Base-by-base conservation (phyloP, 2,888 invertebrate genomes). In the Chymomyza fuscimana region DNA sequence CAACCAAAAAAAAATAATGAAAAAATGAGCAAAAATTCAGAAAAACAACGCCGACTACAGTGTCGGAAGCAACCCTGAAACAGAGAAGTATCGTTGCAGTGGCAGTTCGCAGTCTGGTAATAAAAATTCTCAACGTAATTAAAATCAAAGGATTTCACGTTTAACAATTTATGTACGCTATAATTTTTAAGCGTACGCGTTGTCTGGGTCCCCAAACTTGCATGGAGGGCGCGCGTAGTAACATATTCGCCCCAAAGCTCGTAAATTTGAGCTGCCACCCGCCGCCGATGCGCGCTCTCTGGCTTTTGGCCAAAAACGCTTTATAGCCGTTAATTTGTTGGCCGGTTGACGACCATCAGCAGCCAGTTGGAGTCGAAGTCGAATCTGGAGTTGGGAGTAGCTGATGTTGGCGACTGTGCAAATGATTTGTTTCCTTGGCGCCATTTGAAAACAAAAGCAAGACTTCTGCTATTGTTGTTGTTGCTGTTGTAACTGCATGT, bases 391-490 rank as follows among this genome's bases (percentile, higher is more conserved):
- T 80, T 65, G 52, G 59, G 58, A 51, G 54, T 65, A 12, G 58
- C 40, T 58, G 65, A 22, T 63, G 56, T 22, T 22, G 65, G 58
- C 71, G 68, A 73, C 68, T 71, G 85, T 85, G 85, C 83, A 86
- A 88, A 89, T 89, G 89, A 89, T 89, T 89, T 89, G 89, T 89
- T 89, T 89, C 89, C 86, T 82, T 89, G 81, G 85, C 78, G 78
- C 82, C 80, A 79, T 78, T 80, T 85, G 82, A 81, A 86, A 86
- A 86, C 87, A 87, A 86, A 86, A 81, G 86, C 78, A 68, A 7
- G 9, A 50, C 67, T 64, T 58, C 65, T 81, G 82, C 85, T 84
- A 84, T 19, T 12, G 7, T 56, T 56, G 19, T 16, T 56, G 56
- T 16, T 19, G 58, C 15, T 15, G 25, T 4, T 19, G 58, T 15